Evolutionary conservation across 2,113 vertebrate species (phyloP).

Genomic region (Lophotis ruficrista): DNA sequence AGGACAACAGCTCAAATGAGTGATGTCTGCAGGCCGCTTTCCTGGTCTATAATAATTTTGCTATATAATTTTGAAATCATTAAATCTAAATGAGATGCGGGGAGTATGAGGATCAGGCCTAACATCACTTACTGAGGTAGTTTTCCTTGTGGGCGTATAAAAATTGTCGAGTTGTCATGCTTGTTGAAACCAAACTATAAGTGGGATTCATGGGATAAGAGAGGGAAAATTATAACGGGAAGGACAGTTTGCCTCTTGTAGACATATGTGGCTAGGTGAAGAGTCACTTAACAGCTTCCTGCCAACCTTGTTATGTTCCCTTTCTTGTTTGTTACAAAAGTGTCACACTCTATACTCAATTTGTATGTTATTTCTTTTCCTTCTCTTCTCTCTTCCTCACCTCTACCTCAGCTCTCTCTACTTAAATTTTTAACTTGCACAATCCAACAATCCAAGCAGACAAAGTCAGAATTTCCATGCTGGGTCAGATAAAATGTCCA

Average conservation of each 20-base stretch:
- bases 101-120: not conserved
- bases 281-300: not conserved
- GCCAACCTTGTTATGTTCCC: not conserved
- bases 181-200: not conserved
- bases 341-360: not conserved
- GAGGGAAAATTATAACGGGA: not conserved
- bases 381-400: not conserved
- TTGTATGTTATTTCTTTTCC: not conserved
- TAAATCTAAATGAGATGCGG: not conserved
- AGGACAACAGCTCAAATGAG: not conserved
- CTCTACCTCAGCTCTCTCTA: not conserved
- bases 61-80: not conserved
- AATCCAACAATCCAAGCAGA: not conserved
- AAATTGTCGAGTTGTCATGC: not conserved
- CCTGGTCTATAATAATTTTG: not conserved
- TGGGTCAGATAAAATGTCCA: not conserved
- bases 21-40: not conserved
- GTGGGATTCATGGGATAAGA: not conserved
- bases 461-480: not conserved
- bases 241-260: not conserved
- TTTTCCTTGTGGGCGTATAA: not conserved
- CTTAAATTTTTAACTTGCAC: not conserved
- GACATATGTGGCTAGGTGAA: not conserved
- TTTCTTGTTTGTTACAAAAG: not conserved
- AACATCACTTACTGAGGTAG: not conserved